Conservation (phyloP, 2,113 vertebrate species). For the Alectura lathami region DNA sequence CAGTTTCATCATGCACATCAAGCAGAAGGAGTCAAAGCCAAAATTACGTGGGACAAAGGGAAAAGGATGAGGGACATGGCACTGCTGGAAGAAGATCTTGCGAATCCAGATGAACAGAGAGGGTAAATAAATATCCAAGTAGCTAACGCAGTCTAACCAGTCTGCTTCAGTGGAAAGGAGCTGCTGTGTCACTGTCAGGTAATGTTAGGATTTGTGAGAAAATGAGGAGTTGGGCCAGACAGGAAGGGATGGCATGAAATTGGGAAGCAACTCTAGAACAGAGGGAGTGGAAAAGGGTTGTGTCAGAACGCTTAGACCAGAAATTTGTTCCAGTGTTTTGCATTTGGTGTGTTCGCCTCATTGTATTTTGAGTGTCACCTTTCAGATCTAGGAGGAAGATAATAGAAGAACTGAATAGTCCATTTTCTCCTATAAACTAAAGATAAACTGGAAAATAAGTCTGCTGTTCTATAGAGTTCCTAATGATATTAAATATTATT, state of each 20-base stretch:
- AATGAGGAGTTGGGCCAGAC: neutral
- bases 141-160: neutral
- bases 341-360: neutral
- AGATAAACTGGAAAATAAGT: neutral
- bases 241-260: neutral
- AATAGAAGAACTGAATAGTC: neutral
- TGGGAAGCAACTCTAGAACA: neutral
- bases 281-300: neutral
- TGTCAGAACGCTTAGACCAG: neutral
- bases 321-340: neutral
- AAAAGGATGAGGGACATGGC: neutral
- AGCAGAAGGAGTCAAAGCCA: neutral
- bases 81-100: neutral
- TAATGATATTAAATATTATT: neutral
- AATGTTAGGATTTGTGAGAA: neutral
- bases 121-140: neutral
- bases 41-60: neutral
- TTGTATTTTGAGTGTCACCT: neutral
- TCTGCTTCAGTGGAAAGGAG: neutral
- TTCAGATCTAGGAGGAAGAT: neutral
- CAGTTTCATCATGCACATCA: neutral
- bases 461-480: neutral
- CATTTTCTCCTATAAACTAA: neutral
- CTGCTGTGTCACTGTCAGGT: neutral
- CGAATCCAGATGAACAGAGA: neutral